These are phyloP conservation scores for Amblyopsis hoosieri DNA, from an alignment of 2,797 vertebrate genomes.

Conservation along the genomic window DNA sequence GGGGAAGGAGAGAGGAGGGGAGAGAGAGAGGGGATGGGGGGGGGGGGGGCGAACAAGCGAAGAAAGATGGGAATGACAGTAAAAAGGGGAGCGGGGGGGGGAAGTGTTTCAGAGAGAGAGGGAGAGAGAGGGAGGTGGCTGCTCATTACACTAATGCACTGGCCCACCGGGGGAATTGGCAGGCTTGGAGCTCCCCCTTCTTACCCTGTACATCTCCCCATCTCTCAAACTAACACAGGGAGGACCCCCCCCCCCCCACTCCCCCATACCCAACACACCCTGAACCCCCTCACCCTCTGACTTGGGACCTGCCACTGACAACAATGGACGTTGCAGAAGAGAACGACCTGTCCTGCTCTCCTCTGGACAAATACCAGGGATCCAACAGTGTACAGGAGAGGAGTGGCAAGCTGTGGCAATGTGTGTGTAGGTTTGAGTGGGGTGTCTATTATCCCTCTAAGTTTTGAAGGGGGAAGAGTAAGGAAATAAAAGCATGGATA, in stretches of 20 bases:
- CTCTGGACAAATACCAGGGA: slow-evolving; percentile 36
- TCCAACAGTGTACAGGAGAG: slow-evolving; percentile 19
- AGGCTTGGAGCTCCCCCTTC: slow-evolving; percentile 45
- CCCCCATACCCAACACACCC: slow-evolving; percentile 18
- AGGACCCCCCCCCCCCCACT: neutral
- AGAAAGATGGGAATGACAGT: slow-evolving; percentile 24
- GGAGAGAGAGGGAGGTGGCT: slow-evolving; percentile 47
- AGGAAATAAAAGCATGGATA: slow-evolving; percentile 13
- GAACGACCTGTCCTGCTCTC: slow-evolving; percentile 53
- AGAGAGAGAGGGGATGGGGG: neutral
- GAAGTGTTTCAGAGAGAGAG: slow-evolving; percentile 11
- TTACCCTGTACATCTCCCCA: neutral
- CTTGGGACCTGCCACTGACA: slow-evolving; percentile 14
- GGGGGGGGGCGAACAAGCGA: slow-evolving; percentile 3
- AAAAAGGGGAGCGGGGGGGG: slow-evolving; percentile 1
- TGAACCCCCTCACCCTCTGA: slow-evolving; percentile 1
- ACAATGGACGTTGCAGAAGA: slow-evolving; percentile 1
- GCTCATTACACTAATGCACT: slow-evolving; percentile 80
- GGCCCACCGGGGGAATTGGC: slow-evolving; percentile 66
- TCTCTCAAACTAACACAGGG: neutral
- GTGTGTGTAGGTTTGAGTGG: neutral
- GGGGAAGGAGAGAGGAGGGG: no score
- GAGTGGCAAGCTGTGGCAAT: neutral
- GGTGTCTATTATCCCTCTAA: neutral
- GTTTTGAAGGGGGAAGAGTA: slow-evolving; percentile 1